A percentile compares a stretch with the other conserved stretches of the same genome.
Evolutionary conservation across 2,113 vertebrate genomes (phyloP).

Genomic region (Alethe diademata): DNA sequence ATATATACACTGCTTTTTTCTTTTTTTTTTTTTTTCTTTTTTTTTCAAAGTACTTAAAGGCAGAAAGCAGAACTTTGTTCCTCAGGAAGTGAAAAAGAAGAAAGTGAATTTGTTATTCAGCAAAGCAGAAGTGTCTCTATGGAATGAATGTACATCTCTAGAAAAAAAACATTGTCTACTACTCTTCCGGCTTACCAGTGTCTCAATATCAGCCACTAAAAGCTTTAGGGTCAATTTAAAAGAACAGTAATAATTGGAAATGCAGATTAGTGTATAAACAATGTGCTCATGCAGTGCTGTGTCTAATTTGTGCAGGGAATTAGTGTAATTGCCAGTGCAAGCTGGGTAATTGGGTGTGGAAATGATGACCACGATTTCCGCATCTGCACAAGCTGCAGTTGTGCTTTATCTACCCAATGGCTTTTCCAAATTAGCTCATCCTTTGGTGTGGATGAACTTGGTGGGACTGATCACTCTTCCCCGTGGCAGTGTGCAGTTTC

Average conservation of each 20-base stretch:
- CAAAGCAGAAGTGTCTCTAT: not conserved
- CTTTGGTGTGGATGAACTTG: not conserved
- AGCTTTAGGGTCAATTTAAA: not conserved
- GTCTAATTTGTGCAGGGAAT: conserved; percentile 32
- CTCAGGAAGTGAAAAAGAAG: not conserved
- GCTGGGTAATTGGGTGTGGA: conserved; percentile 44
- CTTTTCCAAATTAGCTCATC: not conserved
- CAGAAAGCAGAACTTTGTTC: not conserved
- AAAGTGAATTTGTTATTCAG: not conserved
- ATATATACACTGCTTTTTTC: accelerated
- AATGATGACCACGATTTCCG: not conserved
- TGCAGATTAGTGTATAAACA: not conserved
- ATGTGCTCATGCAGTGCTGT: not conserved
- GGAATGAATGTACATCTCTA: not conserved
- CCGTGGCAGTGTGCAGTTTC: not conserved
- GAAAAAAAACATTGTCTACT: not conserved
- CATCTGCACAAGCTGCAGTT: not conserved
- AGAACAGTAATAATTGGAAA: not conserved
- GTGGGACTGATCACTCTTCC: accelerated
- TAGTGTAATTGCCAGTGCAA: conserved; percentile 36
- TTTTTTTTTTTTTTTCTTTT: not conserved
- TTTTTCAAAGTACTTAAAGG: not conserved
- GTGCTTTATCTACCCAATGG: not conserved
- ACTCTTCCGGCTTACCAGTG: not conserved
- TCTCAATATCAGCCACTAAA: not conserved